phyloP scores from a whole-genome alignment of 2,113 vertebrate species.

The Pachycephala philippinensis region DNA sequence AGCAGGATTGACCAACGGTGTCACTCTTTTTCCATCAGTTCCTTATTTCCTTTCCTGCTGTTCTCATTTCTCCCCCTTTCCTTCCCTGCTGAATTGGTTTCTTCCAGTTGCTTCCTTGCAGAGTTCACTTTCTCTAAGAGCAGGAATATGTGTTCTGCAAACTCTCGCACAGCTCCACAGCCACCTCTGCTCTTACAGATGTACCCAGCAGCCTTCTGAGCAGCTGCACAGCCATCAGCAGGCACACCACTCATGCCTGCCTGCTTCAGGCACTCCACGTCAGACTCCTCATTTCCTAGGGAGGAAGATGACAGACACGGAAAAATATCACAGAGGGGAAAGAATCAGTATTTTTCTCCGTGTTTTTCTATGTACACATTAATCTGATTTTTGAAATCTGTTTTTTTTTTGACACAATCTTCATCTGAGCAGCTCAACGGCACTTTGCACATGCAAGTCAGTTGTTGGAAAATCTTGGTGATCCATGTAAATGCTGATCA shows the following conservation, averaged over 20 bases:
- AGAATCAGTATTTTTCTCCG: not conserved
- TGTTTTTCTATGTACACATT: rapidly evolving
- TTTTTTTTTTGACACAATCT: not conserved
- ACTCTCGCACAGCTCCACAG: slow-evolving; percentile 83
- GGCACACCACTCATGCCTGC: slow-evolving; percentile 83
- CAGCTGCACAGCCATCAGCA: slow-evolving; percentile 68
- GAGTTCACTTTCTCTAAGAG: slow-evolving; percentile 77
- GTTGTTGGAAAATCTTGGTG: not conserved
- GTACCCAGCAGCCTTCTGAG: slow-evolving; percentile 80
- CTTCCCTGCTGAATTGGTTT: slow-evolving; percentile 4
- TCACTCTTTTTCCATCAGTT: not conserved
- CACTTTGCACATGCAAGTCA: not conserved
- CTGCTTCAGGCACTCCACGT: slow-evolving; percentile 82
- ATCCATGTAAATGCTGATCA: not conserved
- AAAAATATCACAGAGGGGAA: not conserved
- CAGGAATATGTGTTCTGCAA: slow-evolving; percentile 83
- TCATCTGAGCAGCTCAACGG: not conserved
- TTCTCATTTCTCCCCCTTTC: slow-evolving; percentile 13
- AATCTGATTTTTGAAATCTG: not conserved
- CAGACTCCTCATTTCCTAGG: slow-evolving; percentile 81
- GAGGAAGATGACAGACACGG: not conserved
- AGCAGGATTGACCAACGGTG: rapidly evolving
- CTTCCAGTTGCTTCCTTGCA: slow-evolving; percentile 57
- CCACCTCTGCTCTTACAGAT: slow-evolving; percentile 77
- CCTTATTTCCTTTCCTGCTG: not conserved